Evolutionary conservation across 1,140 invertebrate genomes (phyloP).

Genomic region (Diachasma alloeum): DNA sequence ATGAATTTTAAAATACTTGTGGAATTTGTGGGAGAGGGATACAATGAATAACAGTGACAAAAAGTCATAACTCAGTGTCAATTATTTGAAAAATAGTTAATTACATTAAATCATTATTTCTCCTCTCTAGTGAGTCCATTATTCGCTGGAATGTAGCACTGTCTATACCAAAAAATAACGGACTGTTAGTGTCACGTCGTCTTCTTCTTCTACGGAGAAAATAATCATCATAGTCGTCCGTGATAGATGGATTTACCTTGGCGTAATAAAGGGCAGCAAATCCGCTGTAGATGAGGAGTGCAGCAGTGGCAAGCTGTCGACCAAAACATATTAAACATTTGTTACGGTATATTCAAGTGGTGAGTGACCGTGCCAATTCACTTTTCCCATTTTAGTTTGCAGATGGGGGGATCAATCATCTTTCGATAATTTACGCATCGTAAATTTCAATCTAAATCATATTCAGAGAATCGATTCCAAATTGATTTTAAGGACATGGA

Average conservation of each 20-base stretch:
- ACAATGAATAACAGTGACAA: neutral
- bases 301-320: conserved; percentile 76
- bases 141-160: conserved; percentile 58
- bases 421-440: neutral
- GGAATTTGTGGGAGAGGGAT: neutral
- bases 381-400: neutral
- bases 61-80: neutral
- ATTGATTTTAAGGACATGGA: no score
- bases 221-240: conserved; percentile 77
- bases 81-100: neutral
- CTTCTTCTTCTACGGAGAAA: conserved; percentile 47
- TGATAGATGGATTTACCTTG: conserved; percentile 80
- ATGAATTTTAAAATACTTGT: neutral
- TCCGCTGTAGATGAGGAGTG: conserved; percentile 80
- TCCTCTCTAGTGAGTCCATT: conserved; percentile 49
- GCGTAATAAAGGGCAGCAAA: conserved; percentile 86
- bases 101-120: neutral
- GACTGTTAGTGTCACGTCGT: conserved; percentile 34
- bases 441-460: no score
- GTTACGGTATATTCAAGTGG: conserved; percentile 20
- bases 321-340: conserved; percentile 33
- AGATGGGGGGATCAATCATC: neutral
- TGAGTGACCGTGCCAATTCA: neutral
- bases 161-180: conserved; percentile 45
- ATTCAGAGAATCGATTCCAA: no score